phyloP scores from a whole-genome alignment of 2,113 vertebrate species.

The Beaufortia kweichowensis region DNA sequence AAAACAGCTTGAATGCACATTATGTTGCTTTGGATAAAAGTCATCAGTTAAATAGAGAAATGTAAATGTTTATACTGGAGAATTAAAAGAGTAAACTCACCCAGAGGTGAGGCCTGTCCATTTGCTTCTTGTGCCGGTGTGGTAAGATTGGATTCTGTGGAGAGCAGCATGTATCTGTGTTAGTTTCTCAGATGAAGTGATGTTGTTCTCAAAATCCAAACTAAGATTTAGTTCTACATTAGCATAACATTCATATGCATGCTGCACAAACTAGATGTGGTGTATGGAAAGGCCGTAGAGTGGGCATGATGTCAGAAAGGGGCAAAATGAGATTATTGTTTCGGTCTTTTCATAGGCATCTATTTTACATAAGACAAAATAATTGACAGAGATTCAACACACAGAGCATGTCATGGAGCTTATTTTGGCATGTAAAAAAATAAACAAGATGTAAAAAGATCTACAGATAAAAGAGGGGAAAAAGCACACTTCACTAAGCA shows the following conservation, averaged over 20 bases:
- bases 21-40: too few species aligned
- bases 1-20: too few species aligned
- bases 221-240: background rate
- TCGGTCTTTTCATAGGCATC: slow-evolving; percentile 26
- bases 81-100: slow-evolving; percentile 37
- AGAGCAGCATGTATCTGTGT: slow-evolving; percentile 36
- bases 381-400: slow-evolving; percentile 7
- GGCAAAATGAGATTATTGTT: slow-evolving; percentile 40
- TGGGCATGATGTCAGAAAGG: slow-evolving; percentile 40
- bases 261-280: background rate
- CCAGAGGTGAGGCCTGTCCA: background rate
- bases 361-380: slow-evolving; percentile 19
- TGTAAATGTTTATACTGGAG: background rate
- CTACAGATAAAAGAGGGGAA: background rate
- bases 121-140: slow-evolving; percentile 5
- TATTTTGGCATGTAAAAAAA: background rate
- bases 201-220: slow-evolving; percentile 1
- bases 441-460: background rate
- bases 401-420: background rate
- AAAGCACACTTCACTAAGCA: background rate
- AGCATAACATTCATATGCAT: slow-evolving; percentile 26
- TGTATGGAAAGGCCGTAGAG: slow-evolving; percentile 22
- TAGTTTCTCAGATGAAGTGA: slow-evolving; percentile 22
- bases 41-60: too few species aligned
- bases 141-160: slow-evolving; percentile 41